phyloP scores from a whole-genome alignment of 1,140 invertebrate genomes.

The Zaprionus capensis region DNA sequence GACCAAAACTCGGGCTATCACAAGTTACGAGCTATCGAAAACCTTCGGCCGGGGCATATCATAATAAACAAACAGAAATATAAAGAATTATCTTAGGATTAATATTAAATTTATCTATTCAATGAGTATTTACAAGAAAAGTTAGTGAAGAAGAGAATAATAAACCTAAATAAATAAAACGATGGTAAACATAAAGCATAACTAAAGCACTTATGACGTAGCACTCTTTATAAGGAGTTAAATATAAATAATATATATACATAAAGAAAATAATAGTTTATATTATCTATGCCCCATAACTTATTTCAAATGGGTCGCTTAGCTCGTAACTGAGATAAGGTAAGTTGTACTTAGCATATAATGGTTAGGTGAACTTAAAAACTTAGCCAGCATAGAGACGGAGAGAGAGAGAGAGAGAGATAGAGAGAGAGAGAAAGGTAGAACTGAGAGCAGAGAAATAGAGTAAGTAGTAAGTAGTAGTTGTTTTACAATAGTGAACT shows the following conservation, averaged over 20 bases:
- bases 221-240: neutral
- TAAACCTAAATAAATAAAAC: neutral
- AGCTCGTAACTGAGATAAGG: constrained; percentile 33
- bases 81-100: neutral
- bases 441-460: neutral
- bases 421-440: neutral
- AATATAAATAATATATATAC: constrained; percentile 7
- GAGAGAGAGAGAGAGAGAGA: constrained; percentile 26
- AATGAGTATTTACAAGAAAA: constrained; percentile 29
- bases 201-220: neutral
- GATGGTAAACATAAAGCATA: neutral
- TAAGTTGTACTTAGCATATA: constrained; percentile 9
- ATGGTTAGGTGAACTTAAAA: neutral
- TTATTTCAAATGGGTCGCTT: constrained; percentile 7
- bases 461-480: constrained; percentile 19
- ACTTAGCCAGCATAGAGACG: neutral
- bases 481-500: constrained; percentile 71
- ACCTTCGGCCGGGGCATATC: neutral
- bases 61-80: neutral
- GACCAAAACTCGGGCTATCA: constrained; percentile 40
- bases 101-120: neutral
- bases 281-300: neutral
- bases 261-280: neutral
- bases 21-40: constrained; percentile 33
- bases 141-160: neutral